A percentile compares a stretch with the other conserved stretches of the same genome.
Evolutionary conservation across 2,113 vertebrate genomes (phyloP).

Genomic region (Syrmaticus mikado): DNA sequence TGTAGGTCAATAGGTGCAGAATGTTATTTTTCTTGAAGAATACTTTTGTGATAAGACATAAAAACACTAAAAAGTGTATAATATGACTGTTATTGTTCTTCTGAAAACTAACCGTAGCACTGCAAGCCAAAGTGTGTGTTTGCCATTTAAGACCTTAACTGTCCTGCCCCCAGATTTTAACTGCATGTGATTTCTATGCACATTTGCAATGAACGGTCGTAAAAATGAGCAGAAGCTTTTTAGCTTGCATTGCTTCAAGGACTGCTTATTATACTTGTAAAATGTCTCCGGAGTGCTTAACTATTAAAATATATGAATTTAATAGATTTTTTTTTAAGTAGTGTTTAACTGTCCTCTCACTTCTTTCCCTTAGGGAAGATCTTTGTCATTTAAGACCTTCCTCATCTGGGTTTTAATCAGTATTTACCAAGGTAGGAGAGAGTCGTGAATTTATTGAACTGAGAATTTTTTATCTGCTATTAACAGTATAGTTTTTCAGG

Average conservation of each 20-base stretch:
- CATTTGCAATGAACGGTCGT: neutral
- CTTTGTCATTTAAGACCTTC: conserved; percentile 92
- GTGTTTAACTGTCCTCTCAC: conserved; percentile 7
- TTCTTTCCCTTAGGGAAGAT: conserved; percentile 86
- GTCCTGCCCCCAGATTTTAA: neutral
- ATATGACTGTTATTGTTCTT: neutral
- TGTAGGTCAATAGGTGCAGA: neutral
- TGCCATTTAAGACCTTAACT: neutral
- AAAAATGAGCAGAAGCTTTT: neutral
- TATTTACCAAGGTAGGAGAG: conserved; percentile 84
- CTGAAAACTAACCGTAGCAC: neutral
- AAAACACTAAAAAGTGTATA: neutral
- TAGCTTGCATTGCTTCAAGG: neutral
- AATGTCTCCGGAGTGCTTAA: neutral
- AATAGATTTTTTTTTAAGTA: neutral
- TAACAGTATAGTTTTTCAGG: conserved; percentile 67
- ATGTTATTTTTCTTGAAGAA: neutral
- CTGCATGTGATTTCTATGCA: fast-evolving
- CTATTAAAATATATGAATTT: neutral
- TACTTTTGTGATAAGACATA: neutral
- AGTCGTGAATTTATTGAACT: neutral
- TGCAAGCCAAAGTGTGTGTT: neutral
- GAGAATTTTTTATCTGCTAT: conserved; percentile 36
- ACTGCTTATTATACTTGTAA: neutral
- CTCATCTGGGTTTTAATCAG: conserved; percentile 87